Evolutionary conservation across 2,888 invertebrate species (phyloP).

Genomic region (Tryphoninae sp.): DNA sequence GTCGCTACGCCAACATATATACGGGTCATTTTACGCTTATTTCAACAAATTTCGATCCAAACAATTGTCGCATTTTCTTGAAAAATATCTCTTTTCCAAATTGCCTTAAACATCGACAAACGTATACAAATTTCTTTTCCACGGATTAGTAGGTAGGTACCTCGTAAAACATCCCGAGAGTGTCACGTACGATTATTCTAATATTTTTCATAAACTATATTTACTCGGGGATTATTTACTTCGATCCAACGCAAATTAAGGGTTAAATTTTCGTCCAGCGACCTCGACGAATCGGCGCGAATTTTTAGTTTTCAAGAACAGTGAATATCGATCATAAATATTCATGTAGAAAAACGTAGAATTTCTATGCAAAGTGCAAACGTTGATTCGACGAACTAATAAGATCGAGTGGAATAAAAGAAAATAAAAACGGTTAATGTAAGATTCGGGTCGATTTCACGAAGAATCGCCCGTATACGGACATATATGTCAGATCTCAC

Average conservation of each 20-base stretch:
- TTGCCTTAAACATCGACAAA: too few relatives aligned
- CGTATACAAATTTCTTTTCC: too few relatives aligned
- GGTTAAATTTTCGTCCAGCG: neutral
- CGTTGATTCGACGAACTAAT: neutral
- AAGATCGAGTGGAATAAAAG: neutral
- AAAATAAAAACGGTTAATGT: neutral
- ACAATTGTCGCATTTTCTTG: neutral
- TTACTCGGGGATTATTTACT: neutral
- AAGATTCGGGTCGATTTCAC: neutral
- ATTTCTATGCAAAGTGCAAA: too few relatives aligned
- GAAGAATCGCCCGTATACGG: neutral
- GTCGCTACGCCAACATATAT: neutral
- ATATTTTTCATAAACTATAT: neutral
- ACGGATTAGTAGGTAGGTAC: neutral
- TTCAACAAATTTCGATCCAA: neutral
- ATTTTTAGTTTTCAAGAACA: too few relatives aligned
- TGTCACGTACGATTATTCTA: neutral
- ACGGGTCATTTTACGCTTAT: conserved; percentile 2
- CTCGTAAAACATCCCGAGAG: neutral
- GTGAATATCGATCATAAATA: too few relatives aligned
- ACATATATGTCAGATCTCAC: conserved; percentile 17
- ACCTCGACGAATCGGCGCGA: too few relatives aligned
- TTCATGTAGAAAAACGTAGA: too few relatives aligned
- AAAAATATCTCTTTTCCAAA: neutral
- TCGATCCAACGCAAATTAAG: neutral